phyloP scores from a whole-genome alignment of 2,888 invertebrate genomes.

The Spialia ferax region DNA sequence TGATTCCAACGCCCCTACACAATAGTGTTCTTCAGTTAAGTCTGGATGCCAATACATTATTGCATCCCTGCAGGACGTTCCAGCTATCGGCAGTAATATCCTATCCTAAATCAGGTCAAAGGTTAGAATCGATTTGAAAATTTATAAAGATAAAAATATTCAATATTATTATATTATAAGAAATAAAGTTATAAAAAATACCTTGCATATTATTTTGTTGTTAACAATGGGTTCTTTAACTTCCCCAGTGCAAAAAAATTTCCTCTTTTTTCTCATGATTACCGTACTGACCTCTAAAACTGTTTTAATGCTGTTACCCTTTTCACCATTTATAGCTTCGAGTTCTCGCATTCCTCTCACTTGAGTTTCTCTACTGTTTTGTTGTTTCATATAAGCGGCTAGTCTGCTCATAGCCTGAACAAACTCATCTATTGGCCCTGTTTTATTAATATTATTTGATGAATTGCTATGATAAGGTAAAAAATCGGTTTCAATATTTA shows the following conservation, averaged over 20 bases:
- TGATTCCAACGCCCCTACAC: conserved; percentile 78
- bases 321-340: conserved; percentile 80
- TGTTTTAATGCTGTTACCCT: conserved; percentile 81
- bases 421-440: conserved; percentile 80
- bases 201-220: conserved; percentile 82
- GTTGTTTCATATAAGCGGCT: conserved; percentile 76
- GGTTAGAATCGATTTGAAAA: too few relatives aligned
- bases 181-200: too few relatives aligned
- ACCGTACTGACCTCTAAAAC: conserved; percentile 78
- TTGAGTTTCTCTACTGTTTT: conserved; percentile 78
- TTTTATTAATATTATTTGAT: neutral
- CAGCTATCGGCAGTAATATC: conserved; percentile 78
- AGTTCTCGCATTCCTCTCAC: conserved; percentile 79
- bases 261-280: conserved; percentile 80
- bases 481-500: too few relatives aligned
- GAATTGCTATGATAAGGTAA: neutral
- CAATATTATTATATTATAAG: too few relatives aligned
- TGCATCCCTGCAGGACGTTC: conserved; percentile 77
- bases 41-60: conserved; percentile 84
- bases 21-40: conserved; percentile 79
- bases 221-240: conserved; percentile 82
- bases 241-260: conserved; percentile 81
- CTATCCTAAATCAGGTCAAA: conserved; percentile 68
- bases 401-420: conserved; percentile 77
- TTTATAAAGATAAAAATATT: too few relatives aligned